Evolutionary conservation across 2,888 invertebrate species (phyloP).

Genomic region (Tetrapedia diversipes): DNA sequence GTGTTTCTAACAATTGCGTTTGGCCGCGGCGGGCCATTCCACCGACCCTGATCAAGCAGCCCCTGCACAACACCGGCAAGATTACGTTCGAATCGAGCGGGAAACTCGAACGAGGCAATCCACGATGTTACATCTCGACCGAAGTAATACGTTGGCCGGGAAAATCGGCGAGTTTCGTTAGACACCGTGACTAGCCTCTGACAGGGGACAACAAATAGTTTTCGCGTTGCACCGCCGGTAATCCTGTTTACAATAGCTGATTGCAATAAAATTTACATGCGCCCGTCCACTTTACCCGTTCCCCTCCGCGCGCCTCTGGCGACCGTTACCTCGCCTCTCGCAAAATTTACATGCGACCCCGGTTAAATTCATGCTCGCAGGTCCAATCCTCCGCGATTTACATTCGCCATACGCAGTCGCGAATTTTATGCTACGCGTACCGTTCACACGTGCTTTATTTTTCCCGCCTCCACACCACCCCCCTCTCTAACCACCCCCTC

Average conservation of each 20-base stretch:
- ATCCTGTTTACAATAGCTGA: slow-evolving; percentile 73
- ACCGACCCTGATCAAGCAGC: too few species aligned
- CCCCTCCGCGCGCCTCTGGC: background rate
- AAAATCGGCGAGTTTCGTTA: slow-evolving; percentile 34
- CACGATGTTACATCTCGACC: background rate
- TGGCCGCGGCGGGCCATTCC: too few species aligned
- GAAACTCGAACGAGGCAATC: slow-evolving; percentile 20
- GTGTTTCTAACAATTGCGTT: too few species aligned
- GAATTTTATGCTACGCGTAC: slow-evolving; percentile 67
- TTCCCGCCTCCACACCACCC: slow-evolving; percentile 18
- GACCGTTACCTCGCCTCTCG: slow-evolving; percentile 24
- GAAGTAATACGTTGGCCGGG: slow-evolving; percentile 9
- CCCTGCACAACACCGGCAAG: too few species aligned
- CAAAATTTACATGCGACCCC: slow-evolving; percentile 69
- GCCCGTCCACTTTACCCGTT: slow-evolving; percentile 42
- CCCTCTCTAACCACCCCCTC: too few species aligned
- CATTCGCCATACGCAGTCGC: slow-evolving; percentile 68
- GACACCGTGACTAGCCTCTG: slow-evolving; percentile 24
- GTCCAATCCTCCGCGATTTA: slow-evolving; percentile 66
- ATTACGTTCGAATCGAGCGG: background rate
- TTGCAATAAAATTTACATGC: slow-evolving; percentile 72
- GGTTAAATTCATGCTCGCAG: slow-evolving; percentile 71
- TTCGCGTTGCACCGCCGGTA: slow-evolving; percentile 62
- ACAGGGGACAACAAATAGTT: slow-evolving; percentile 63
- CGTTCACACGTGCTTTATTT: slow-evolving; percentile 71